These are phyloP conservation scores for Rhopalosiphum padi DNA, from an alignment of 1,140 invertebrate species.

Conservation along the genomic window DNA sequence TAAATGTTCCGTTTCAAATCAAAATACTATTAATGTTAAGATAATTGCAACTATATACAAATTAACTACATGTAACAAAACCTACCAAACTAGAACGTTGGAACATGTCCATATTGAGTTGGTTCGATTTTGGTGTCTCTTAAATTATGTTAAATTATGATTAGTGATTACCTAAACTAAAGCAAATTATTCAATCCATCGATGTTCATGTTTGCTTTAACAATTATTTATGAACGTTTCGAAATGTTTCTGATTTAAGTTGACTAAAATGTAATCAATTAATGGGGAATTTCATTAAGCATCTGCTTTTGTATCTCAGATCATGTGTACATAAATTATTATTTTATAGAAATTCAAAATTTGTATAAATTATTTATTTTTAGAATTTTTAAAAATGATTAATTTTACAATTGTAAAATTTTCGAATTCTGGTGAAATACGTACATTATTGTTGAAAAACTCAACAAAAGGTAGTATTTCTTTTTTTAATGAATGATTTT, in stretches of 20 bases:
- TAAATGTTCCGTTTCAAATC: neutral
- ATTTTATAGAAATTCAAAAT: neutral
- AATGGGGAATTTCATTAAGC: neutral
- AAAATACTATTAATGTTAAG: neutral
- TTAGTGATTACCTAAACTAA: neutral
- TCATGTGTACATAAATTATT: neutral
- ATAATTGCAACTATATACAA: neutral
- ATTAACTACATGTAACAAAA: neutral
- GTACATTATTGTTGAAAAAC: neutral
- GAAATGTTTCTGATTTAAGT: neutral
- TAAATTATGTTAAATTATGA: neutral
- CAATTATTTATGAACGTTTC: neutral
- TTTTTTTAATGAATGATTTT: neutral
- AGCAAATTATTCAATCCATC: neutral
- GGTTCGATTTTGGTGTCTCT: neutral
- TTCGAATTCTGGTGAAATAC: neutral
- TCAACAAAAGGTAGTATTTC: neutral
- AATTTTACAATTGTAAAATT: neutral
- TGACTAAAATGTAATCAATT: neutral
- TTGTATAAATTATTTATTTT: neutral
- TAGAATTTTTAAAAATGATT: neutral
- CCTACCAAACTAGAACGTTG: neutral
- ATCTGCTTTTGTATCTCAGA: neutral
- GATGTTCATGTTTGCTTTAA: neutral
- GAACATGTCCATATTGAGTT: neutral